These are phyloP conservation scores for Eupeodes latifasciatus DNA, from an alignment of 2,888 invertebrate species.

Conservation along the genomic window DNA sequence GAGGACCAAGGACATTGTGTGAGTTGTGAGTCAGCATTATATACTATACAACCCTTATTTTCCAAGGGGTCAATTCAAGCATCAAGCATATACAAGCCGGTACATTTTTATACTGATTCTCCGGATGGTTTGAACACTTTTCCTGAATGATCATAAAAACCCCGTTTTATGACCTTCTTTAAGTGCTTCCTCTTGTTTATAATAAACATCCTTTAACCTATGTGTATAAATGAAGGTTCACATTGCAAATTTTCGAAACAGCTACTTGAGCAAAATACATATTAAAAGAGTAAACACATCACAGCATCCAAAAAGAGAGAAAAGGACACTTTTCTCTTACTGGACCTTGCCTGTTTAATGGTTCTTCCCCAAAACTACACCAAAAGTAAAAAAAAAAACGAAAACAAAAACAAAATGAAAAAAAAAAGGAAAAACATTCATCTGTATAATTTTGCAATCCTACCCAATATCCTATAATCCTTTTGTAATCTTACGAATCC, in stretches of 20 bases:
- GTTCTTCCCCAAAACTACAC: neutral
- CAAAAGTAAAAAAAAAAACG: neutral
- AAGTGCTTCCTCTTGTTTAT: conserved; percentile 55
- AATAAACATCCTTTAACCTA: conserved; percentile 32
- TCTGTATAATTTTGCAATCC: conserved; percentile 55
- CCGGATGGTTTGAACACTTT: conserved; percentile 43
- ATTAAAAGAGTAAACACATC: conserved; percentile 53
- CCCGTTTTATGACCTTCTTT: conserved; percentile 71
- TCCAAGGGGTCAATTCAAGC: conserved; percentile 59
- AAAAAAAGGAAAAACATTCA: conserved; percentile 43
- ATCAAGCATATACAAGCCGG: neutral
- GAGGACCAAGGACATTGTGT: no score
- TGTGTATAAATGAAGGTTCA: conserved; percentile 10
- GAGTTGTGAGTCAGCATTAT: conserved; percentile 59
- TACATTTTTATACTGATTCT: neutral
- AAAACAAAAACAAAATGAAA: neutral
- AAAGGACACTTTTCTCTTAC: conserved; percentile 3
- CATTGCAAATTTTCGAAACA: conserved; percentile 52
- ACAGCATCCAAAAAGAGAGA: neutral
- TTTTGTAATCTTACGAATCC: conserved; percentile 70
- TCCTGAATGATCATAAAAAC: conserved; percentile 66
- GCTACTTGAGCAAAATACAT: conserved; percentile 67
- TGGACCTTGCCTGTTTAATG: conserved; percentile 55
- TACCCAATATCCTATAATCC: conserved; percentile 67
- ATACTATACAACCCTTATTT: conserved; percentile 61